Base-by-base conservation (phyloP, 1,140 invertebrate species). In the Drosophila nikananu region DNA sequence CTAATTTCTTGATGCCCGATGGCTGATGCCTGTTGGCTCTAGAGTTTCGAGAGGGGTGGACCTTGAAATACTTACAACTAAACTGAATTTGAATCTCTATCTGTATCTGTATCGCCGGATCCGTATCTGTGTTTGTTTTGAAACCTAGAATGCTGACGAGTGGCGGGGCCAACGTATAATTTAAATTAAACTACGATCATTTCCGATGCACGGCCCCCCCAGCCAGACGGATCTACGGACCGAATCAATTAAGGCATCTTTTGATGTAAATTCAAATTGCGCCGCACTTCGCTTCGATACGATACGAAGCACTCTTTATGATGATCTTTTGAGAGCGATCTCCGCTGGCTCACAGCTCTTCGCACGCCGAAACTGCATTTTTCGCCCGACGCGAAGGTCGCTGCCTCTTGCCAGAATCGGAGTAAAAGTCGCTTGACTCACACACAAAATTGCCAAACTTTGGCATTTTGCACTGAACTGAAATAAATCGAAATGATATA, bases 61-160 rank as follows among this genome's bases (percentile, higher is more conserved):
- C 84, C 84, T 89, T 89, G 84, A 81, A 81, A 81, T 68, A 57
- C 62, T 68, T 59, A 77, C 54, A 70, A 65, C 42, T 44, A 42
- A 66, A 27, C 46, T 27, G 39, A 27, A 41, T 61, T 42, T 27
- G 39, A 27, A 41, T 61, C 42, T 42, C 27, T 59, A 70, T 48
- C 39, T 64, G 52, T 79, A 77, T 65, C 65, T 70, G 58, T 70
- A 46, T n/a, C 67, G 23, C 27, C 21, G 23, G 66, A 61, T 77
- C 21, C 41, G 58, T 67, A 42, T 86, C 78, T 71, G 61, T 86
- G 68, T 77, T 77, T 90, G 61, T 75, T 81, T 90, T 89, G 81
- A 90, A 89, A 90, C 86, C 81, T 89, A 89, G 84, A 89, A 89
- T 87, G 70, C 77, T 66, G 86, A 81, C 75, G 86, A 89, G 84